Conservation (phyloP, 2,113 vertebrate genomes). For the Fregetta grallaria region DNA sequence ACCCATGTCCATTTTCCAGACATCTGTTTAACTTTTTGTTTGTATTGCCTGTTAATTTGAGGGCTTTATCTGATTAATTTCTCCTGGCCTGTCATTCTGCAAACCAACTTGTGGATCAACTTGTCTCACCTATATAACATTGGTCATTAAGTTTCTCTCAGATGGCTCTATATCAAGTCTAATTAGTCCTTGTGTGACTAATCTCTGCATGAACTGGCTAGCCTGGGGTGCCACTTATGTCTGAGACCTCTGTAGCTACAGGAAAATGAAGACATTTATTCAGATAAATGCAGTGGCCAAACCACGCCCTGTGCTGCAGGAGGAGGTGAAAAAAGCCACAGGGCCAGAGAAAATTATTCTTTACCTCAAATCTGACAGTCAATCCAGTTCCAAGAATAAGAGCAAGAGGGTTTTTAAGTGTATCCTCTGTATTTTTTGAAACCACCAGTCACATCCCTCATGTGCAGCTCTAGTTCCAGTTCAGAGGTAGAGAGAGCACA, state of each 20-base stretch:
- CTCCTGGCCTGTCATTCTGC: background rate
- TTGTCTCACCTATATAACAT: background rate
- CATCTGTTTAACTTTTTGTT: background rate
- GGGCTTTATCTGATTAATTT: background rate
- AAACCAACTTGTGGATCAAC: background rate
- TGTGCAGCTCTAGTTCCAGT: background rate
- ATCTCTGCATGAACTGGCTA: background rate
- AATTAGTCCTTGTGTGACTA: background rate
- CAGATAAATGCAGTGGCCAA: background rate
- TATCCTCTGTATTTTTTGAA: background rate
- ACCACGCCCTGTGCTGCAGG: background rate
- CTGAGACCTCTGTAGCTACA: background rate
- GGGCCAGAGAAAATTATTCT: background rate
- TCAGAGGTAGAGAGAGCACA: background rate
- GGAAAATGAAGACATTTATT: background rate
- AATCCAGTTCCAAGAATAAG: background rate
- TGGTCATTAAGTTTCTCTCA: background rate
- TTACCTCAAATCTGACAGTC: background rate
- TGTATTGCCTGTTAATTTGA: background rate
- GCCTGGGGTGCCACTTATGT: background rate
- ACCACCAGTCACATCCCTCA: background rate
- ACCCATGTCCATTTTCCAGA: accelerated
- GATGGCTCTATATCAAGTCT: background rate
- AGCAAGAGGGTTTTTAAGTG: background rate
- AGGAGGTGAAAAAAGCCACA: background rate